Base-by-base conservation (phyloP, 2,888 invertebrate species). In the Hypolimnas misippus region DNA sequence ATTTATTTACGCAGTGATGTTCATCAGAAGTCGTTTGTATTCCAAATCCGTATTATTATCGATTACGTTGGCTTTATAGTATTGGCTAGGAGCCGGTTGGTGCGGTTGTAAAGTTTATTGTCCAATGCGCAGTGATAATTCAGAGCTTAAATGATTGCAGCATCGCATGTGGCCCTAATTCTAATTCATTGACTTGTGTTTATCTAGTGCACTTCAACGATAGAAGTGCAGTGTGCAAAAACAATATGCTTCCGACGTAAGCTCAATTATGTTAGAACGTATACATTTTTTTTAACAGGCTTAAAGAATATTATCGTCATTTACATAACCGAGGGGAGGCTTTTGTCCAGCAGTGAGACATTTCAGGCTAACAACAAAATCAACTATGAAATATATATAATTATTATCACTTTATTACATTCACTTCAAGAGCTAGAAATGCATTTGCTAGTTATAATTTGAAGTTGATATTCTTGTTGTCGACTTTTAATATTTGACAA, bases 221-320 rank as follows among this genome's bases (percentile, higher is more conserved):
- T 82, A 83, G 77, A 84, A 76, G 85, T 84, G 85, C 86, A 83
- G 84, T 87, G 86, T 82, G 86, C 87, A 86, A 85, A 83, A 82
- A 70, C 71, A 75, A 81, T 79, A 78, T 73, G 76, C 65, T 70
- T 69, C 70, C 5, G 8, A 16, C 42, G 17, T 17, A 19, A 19
- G 12, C 12, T 1, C 19, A 10, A 12, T 12, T n/a, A 2, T 38
- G n/a, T 25, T 25, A 25, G 25, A 25, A 25, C 25, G 25, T 25
- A 5, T 3, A 5, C 25, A 25, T 3, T 25, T 25, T 25, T 25
- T 25, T n/a, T n/a, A n/a, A n/a, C n/a, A n/a, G n/a, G n/a, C n/a
- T n/a, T n/a, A n/a, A n/a, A n/a, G n/a, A n/a, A n/a, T n/a, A n/a
- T n/a, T n/a, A n/a, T n/a, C n/a, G n/a, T n/a, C n/a, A n/a, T n/a